Conservation (phyloP, 2,113 vertebrate genomes). For the Amblyopsis rosae region DNA sequence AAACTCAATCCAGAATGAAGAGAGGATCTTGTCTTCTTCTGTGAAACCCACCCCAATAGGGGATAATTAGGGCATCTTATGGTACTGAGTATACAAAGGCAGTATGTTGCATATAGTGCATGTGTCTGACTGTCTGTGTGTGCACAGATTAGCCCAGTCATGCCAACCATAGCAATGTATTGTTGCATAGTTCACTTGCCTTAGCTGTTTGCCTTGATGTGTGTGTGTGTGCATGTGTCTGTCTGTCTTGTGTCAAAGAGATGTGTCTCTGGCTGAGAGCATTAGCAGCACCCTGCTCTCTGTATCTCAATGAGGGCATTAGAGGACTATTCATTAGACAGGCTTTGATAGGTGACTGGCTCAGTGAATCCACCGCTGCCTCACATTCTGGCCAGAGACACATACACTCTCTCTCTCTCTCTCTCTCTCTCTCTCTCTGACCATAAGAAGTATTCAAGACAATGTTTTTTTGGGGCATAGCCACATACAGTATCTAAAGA, state of each 20-base stretch:
- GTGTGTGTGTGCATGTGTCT: constrained; percentile 27
- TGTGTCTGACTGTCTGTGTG: not conserved
- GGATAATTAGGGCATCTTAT: constrained; percentile 59
- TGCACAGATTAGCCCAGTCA: not conserved
- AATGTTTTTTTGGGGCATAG: too few relatives aligned
- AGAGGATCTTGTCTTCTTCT: constrained; percentile 47
- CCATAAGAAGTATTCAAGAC: not conserved
- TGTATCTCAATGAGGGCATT: constrained; percentile 72
- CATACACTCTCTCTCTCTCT: not conserved
- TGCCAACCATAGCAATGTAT: not conserved
- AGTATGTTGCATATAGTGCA: not conserved
- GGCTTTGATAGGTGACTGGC: constrained; percentile 62
- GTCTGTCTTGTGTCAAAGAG: constrained; percentile 4
- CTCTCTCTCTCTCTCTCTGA: constrained; percentile 18
- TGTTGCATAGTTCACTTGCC: constrained; percentile 6
- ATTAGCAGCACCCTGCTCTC: constrained; percentile 58
- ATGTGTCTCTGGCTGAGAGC: constrained; percentile 50
- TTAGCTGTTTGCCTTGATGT: constrained; percentile 19
- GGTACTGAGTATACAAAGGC: too few relatives aligned
- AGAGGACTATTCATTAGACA: constrained; percentile 62
- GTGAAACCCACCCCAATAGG: constrained; percentile 49
- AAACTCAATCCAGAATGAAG: constrained; percentile 38
- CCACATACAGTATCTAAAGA: too few relatives aligned
- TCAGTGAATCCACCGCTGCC: constrained; percentile 33
- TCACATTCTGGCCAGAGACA: constrained; percentile 24